Evolutionary conservation across 2,888 invertebrate genomes (phyloP).

Genomic region (Microctonus aethiopoides): DNA sequence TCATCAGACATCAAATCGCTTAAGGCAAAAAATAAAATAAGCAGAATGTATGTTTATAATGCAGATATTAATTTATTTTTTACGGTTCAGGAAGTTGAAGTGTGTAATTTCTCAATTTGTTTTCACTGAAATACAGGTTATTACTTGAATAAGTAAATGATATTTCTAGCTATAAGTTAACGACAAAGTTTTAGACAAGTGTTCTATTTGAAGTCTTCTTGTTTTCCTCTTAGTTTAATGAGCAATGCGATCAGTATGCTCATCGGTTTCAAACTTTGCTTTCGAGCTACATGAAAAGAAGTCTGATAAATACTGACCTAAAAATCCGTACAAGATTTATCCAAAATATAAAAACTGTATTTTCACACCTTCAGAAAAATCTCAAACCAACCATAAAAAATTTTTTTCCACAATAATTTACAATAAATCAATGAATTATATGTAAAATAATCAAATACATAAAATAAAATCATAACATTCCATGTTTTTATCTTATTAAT

Average conservation of each 20-base stretch:
- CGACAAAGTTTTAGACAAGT: constrained; percentile 71
- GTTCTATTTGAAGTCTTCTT: constrained; percentile 70
- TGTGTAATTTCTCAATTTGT: constrained; percentile 73
- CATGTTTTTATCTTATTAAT: too few relatives aligned
- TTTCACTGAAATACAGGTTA: constrained; percentile 43
- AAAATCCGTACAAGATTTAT: too few relatives aligned
- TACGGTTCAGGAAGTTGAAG: constrained; percentile 72
- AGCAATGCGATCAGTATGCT: constrained; percentile 57
- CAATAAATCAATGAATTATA: too few relatives aligned
- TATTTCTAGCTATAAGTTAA: constrained; percentile 74
- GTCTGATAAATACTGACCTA: too few relatives aligned
- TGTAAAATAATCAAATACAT: too few relatives aligned
- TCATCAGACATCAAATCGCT: constrained; percentile 12
- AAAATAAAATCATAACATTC: too few relatives aligned
- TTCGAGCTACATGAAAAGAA: too few relatives aligned
- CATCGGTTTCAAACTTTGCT: constrained; percentile 51
- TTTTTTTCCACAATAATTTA: too few relatives aligned
- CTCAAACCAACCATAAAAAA: too few relatives aligned
- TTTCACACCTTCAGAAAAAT: too few relatives aligned
- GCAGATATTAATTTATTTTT: constrained; percentile 59
- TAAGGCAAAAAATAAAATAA: constrained; percentile 7
- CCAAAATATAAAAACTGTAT: too few relatives aligned
- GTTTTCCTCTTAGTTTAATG: too few relatives aligned
- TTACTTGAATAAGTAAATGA: constrained; percentile 68
- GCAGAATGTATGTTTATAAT: background rate